Base-by-base conservation (phyloP, 2,888 invertebrate genomes). In the Orthonychiurus folsomi region DNA sequence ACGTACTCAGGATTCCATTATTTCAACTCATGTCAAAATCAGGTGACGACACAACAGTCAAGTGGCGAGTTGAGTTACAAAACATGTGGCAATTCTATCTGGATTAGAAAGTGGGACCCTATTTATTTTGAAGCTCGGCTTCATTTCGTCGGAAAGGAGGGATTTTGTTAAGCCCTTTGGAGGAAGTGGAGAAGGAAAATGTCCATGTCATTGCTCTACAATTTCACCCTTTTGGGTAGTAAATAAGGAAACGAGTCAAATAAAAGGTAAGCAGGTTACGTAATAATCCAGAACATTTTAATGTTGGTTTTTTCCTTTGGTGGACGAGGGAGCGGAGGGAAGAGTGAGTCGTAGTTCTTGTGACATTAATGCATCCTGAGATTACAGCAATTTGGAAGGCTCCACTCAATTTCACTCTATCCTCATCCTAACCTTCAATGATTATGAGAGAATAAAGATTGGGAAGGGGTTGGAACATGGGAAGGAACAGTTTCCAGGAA, bases 391-490 rank as follows among this genome's bases (percentile, higher is more conserved):
- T 62, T 62, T 58, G 53, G 58, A 53, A 20, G 47, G 50, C 59
- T 62, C 54, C 52, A 52, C 62, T 62, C 59, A 58, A 50, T 53
- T 27, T 62, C 58, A 37, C 37, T 37, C 37, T 37, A 37, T 9
- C n/a, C n/a, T n/a, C 58, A 58, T 56, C 62, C 58, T 62, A 62
- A 62, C 58, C 62, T 62, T 59, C 62, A 59, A 62, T 62, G 62
- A 62, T 62, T 62, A 62, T 62, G 37, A 37, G 62, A 62, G 58
- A 62, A 62, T 62, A 62, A 62, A 57, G 62, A 26, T 25, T 58
- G 58, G 59, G 47, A 53, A 60, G 27, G n/a, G 28, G 57, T 20
- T 28, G 37, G 37, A 27, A 25, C 50, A 48, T 37, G 27, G 54
- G 52, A 62, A 57, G 20, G 48, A 56, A 61, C 47, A 48, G 56